Evolutionary conservation across 2,113 vertebrate species (phyloP).

Genomic region (Galeopterus variegatus): DNA sequence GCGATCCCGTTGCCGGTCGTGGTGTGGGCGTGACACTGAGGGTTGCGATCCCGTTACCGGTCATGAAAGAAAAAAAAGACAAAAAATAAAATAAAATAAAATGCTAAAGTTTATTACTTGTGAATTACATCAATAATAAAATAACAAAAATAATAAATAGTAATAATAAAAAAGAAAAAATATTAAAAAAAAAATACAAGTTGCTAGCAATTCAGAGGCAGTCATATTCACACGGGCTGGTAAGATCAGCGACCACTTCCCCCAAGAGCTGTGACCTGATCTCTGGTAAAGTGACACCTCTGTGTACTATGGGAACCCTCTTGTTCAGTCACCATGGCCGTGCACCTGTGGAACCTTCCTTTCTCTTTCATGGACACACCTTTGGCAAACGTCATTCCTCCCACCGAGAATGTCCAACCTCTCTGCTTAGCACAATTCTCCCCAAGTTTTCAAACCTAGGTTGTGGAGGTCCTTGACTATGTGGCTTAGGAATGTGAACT

Average conservation of each 20-base stretch:
- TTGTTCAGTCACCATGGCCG: background rate
- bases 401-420: background rate
- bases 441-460: background rate
- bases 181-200: background rate
- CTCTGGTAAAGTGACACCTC: fast-evolving
- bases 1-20: no score
- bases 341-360: background rate
- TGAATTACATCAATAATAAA: no score
- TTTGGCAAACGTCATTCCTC: background rate
- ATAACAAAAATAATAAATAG: no score
- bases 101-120: no score
- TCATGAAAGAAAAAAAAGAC: no score
- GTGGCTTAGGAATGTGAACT: background rate
- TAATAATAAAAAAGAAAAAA: no score
- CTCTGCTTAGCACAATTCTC: background rate
- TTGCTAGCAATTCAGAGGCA: background rate
- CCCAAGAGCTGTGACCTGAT: no score
- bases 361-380: background rate
- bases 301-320: background rate
- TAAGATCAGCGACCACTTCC: background rate
- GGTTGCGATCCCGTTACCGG: no score
- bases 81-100: no score
- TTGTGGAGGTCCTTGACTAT: background rate
- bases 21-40: no score
- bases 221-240: background rate